Percentiles rank a stretch among this genome's conserved stretches.
phyloP scores from a whole-genome alignment of 1,140 invertebrate genomes.

The Drosophila leontia region DNA sequence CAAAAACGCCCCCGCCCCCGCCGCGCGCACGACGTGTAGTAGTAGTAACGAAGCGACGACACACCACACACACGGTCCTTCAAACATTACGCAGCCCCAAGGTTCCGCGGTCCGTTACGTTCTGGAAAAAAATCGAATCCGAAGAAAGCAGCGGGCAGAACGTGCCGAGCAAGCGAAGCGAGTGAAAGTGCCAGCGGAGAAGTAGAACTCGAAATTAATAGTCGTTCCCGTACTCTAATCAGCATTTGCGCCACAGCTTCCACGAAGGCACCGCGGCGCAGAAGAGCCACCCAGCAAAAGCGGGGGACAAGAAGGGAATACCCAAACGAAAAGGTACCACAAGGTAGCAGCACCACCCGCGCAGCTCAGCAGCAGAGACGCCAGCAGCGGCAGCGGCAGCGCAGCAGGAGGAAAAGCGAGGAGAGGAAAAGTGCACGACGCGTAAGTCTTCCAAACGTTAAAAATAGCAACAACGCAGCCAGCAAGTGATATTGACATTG shows the following conservation, averaged over 20 bases:
- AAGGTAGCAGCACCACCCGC: slow-evolving; percentile 13
- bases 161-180: slow-evolving; percentile 67
- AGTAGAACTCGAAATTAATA: slow-evolving; percentile 38
- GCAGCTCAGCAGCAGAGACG: slow-evolving; percentile 20
- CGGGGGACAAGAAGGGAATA: not conserved
- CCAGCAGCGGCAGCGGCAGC: slow-evolving; percentile 18
- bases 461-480: slow-evolving; percentile 61
- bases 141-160: slow-evolving; percentile 37
- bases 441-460: slow-evolving; percentile 80
- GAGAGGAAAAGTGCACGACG: slow-evolving; percentile 63
- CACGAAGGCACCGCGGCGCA: slow-evolving; percentile 29
- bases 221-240: slow-evolving; percentile 33
- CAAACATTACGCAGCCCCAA: slow-evolving; percentile 77
- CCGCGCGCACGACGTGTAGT: slow-evolving; percentile 64
- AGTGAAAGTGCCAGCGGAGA: slow-evolving; percentile 74
- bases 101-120: slow-evolving; percentile 46
- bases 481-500: slow-evolving; percentile 52
- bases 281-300: slow-evolving; percentile 7
- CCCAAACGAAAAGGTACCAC: not conserved
- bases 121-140: slow-evolving; percentile 41
- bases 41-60: slow-evolving; percentile 68
- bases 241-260: slow-evolving; percentile 56
- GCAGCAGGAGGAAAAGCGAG: slow-evolving; percentile 34
- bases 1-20: slow-evolving; percentile 37
- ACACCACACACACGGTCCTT: slow-evolving; percentile 61